phyloP scores from a whole-genome alignment of 2,797 vertebrate genomes.

The Eospalax fontanierii region DNA sequence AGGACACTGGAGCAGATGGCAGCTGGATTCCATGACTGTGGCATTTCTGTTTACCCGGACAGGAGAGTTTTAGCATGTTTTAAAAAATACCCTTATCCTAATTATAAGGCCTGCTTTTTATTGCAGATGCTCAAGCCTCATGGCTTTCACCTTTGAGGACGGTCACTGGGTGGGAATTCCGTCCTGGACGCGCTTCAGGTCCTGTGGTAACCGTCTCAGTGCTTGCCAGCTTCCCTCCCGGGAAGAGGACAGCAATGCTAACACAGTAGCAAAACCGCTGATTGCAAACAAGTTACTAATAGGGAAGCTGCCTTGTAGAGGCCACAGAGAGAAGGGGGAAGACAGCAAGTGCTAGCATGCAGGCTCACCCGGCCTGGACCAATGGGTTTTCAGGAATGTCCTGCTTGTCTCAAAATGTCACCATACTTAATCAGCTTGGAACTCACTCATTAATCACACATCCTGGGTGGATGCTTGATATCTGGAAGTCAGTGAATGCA shows the following conservation, averaged over 20 bases:
- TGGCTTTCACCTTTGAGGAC: constrained; percentile 47
- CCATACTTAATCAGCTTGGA: constrained; percentile 59
- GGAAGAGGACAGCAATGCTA: constrained; percentile 79
- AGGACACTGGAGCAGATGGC: constrained; percentile 87
- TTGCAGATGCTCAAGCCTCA: constrained; percentile 82
- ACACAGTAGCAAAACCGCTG: constrained; percentile 81
- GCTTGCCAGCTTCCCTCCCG: constrained; percentile 79
- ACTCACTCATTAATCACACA: constrained; percentile 26
- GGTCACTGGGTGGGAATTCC: neutral
- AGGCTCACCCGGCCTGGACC: neutral
- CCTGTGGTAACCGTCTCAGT: constrained; percentile 82
- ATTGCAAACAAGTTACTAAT: constrained; percentile 73
- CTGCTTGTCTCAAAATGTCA: constrained; percentile 7
- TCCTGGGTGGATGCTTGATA: constrained; percentile 31
- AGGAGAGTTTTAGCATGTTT: constrained; percentile 87
- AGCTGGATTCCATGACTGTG: constrained; percentile 87
- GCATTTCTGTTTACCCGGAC: constrained; percentile 87
- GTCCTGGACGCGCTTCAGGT: constrained; percentile 56
- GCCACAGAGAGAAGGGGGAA: neutral
- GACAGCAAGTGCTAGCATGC: constrained; percentile 61
- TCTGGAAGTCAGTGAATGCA: constrained; percentile 43
- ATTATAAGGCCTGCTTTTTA: constrained; percentile 85
- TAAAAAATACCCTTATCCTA: constrained; percentile 78
- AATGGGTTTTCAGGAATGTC: constrained; percentile 41
- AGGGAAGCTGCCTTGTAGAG: constrained; percentile 77